Conservation (phyloP, 2,113 vertebrate genomes). For the Jaculus jaculus region DNA sequence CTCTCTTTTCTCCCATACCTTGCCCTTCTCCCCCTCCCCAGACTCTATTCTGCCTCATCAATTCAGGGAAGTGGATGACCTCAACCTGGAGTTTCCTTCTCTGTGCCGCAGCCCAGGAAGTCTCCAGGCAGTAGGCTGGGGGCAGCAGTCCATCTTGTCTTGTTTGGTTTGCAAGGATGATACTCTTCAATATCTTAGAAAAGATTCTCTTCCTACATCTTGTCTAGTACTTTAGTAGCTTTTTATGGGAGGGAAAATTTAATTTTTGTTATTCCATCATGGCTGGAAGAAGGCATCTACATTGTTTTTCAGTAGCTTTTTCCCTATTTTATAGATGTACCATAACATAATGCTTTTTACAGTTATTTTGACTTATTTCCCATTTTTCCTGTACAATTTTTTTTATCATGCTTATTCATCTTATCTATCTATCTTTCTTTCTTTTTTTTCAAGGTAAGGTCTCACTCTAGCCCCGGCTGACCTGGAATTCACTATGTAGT, state of each 20-base stretch:
- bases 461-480: too few species aligned
- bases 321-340: neutral
- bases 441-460: too few species aligned
- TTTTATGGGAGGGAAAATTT: neutral
- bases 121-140: neutral
- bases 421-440: neutral
- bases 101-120: neutral
- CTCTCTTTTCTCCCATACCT: neutral
- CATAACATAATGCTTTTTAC: neutral
- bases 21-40: neutral
- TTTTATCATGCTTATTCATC: neutral
- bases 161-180: neutral
- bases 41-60: neutral
- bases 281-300: neutral
- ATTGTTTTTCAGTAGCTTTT: neutral
- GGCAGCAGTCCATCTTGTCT: neutral
- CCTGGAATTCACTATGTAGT: too few species aligned
- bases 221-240: neutral
- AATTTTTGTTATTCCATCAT: neutral
- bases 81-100: neutral
- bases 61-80: neutral
- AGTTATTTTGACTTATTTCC: conserved; percentile 13
- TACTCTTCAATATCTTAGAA: neutral
- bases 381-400: conserved; percentile 31
- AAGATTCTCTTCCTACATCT: neutral